These are phyloP conservation scores for Ormyrus pomaceus DNA, from an alignment of 2,888 invertebrate species.

Conservation along the genomic window DNA sequence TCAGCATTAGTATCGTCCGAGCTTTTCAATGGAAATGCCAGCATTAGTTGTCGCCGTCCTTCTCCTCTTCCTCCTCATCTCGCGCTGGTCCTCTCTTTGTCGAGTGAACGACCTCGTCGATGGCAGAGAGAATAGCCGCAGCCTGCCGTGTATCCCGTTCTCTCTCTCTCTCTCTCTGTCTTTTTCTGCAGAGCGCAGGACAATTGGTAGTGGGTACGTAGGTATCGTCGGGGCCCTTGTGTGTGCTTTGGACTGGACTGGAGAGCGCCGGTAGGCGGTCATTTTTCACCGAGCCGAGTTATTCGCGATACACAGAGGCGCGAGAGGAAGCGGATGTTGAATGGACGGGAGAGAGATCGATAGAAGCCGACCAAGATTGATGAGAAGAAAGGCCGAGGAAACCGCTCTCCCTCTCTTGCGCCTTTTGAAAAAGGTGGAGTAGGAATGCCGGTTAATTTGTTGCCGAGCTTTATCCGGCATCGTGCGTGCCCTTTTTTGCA, in stretches of 20 bases:
- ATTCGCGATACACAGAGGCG: neutral
- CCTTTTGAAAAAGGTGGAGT: conserved; percentile 25
- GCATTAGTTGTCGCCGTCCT: neutral
- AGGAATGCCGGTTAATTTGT: conserved; percentile 44
- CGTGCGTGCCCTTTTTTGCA: conserved; percentile 40
- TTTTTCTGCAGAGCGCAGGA: neutral
- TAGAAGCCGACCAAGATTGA: conserved; percentile 46
- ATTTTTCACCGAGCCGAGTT: conserved; percentile 11
- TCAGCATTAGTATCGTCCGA: neutral
- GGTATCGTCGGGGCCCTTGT: no score
- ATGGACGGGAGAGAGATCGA: conserved; percentile 34
- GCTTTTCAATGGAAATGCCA: neutral
- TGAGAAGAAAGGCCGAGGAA: conserved; percentile 45
- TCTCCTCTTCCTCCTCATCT: neutral
- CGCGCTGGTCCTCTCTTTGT: conserved; percentile 15
- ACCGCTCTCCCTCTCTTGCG: neutral
- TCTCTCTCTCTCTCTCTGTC: neutral
- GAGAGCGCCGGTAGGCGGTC: neutral
- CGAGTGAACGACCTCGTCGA: conserved; percentile 22
- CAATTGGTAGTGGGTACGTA: neutral
- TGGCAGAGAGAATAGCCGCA: neutral
- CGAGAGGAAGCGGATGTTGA: conserved; percentile 18
- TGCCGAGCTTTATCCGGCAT: conserved; percentile 35
- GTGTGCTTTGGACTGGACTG: neutral
- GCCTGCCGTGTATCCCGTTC: neutral